Base-by-base conservation (phyloP, 92 coral and sea anemone species). In the Muricea muricata region DNA sequence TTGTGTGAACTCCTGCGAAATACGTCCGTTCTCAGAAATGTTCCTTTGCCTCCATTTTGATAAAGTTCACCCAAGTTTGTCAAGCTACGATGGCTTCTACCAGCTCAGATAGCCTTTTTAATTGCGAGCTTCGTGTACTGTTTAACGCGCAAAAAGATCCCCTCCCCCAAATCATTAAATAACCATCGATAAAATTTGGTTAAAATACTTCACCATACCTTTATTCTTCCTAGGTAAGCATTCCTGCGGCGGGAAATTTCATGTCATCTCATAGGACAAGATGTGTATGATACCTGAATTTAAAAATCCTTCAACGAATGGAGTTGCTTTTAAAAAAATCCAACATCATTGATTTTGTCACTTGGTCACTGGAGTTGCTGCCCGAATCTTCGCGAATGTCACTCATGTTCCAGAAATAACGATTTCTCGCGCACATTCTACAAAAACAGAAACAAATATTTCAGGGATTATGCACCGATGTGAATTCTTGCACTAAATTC, bases 341-440 rank as follows among this genome's bases (percentile, higher is more conserved):
- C 71, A 78, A 12, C 39, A 78, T 55, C 11, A 35, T 39, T 55
- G 56, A 28, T 29, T 78, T 78, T 9, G 29, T 55, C 50, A 78
- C 71, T 24, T 29, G 30, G 6, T 57, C 71, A 6, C 41, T 11
- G 50, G 56, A 20, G 17, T 26, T 15, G 45, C 54, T 56, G 25
- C 28, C 24, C 23, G 58, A 26, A 20, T 78, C 70, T 17, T 56
- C 50, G 21, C 67, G 56, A 10, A 78, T 28, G 8, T 34, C 10
- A 25, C 50, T 40, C 83, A 70, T 56, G 50, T 55, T 21, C 83
- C 83, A 78, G 54, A 57, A 78, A 55, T 31, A 78, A 78, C 83
- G 83, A 78, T 78, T 78, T 57, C 28, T 14, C 34, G 83, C 83
- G 39, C 83, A 78, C 83, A 78, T 78, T 23, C 83, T 78, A 34